Evolutionary conservation across 2,888 invertebrate species (phyloP).

Genomic region (Chalcosyrphus nemorum): DNA sequence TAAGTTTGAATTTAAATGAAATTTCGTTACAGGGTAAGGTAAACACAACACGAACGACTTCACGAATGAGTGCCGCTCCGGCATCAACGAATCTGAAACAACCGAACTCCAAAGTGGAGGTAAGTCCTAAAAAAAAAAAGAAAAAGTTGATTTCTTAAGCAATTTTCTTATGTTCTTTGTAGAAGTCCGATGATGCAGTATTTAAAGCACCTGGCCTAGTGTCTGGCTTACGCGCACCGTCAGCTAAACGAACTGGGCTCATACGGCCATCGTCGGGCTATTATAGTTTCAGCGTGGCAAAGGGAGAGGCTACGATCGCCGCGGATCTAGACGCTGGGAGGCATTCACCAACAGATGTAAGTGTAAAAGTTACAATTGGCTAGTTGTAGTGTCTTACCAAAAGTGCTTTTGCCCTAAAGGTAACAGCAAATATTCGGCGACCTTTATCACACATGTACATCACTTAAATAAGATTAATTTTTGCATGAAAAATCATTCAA

Average conservation of each 20-base stretch:
- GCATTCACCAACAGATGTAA: constrained; percentile 78
- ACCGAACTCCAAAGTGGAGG: constrained; percentile 57
- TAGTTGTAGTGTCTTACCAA: no score
- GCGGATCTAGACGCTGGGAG: constrained; percentile 77
- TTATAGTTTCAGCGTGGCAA: constrained; percentile 78
- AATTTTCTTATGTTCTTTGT: not conserved
- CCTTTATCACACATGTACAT: no score
- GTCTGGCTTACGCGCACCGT: constrained; percentile 78
- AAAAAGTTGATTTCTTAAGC: not conserved
- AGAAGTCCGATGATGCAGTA: constrained; percentile 76
- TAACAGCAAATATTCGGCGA: no score
- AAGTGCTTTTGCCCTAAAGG: no score
- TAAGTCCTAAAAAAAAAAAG: constrained; percentile 11
- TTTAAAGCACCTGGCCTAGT: constrained; percentile 79
- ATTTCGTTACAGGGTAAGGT: constrained; percentile 46
- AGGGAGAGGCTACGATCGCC: constrained; percentile 74
- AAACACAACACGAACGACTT: constrained; percentile 65
- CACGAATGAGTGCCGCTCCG: constrained; percentile 55
- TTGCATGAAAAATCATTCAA: not conserved
- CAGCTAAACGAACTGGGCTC: constrained; percentile 78
- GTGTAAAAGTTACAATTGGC: no score
- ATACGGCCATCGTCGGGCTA: constrained; percentile 81
- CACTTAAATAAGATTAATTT: no score
- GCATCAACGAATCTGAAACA: constrained; percentile 57
- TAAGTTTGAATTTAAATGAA: not conserved